Evolutionary conservation across 2,113 vertebrate genomes (phyloP).

Genomic region (Nannospalax galili): DNA sequence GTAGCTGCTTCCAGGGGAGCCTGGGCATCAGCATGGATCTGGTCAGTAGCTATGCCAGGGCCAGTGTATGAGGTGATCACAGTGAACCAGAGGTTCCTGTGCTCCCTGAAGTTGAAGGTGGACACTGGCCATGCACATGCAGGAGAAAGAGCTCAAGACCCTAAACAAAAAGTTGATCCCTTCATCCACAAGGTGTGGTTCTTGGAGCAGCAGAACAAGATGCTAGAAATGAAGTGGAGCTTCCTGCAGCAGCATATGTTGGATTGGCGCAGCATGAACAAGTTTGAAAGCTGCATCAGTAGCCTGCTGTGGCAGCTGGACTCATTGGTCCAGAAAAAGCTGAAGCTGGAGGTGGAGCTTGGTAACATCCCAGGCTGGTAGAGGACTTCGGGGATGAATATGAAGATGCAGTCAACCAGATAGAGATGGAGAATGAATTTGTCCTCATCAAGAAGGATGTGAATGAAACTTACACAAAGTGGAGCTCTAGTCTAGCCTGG

Average conservation of each 20-base stretch:
- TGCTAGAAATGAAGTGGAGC: slow-evolving; percentile 93
- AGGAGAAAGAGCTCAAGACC: slow-evolving; percentile 85
- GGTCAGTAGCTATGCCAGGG: neutral
- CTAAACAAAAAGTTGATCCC: slow-evolving; percentile 82
- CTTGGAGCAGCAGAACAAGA: slow-evolving; percentile 95
- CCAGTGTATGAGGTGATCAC: slow-evolving; percentile 54
- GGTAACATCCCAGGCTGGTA: slow-evolving; percentile 88
- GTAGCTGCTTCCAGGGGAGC: neutral
- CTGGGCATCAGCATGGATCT: neutral
- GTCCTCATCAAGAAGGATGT: slow-evolving; percentile 91
- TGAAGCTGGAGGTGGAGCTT: slow-evolving; percentile 89
- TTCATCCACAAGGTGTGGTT: slow-evolving; percentile 86
- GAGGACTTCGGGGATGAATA: slow-evolving; percentile 94
- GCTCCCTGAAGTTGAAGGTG: slow-evolving; percentile 89
- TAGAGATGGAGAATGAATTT: slow-evolving; percentile 87
- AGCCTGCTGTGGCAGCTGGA: slow-evolving; percentile 90
- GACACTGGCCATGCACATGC: slow-evolving; percentile 81
- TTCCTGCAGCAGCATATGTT: slow-evolving; percentile 91
- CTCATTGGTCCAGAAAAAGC: slow-evolving; percentile 88
- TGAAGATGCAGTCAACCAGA: slow-evolving; percentile 87
- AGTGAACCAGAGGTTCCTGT: slow-evolving; percentile 91
- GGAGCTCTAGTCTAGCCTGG: slow-evolving; percentile 92
- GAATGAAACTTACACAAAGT: slow-evolving; percentile 96
- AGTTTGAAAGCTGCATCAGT: slow-evolving; percentile 89
- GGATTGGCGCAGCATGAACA: slow-evolving; percentile 85